Percentiles rank a stretch among this genome's conserved stretches.
phyloP scores from a whole-genome alignment of 23 tunicate genomes.

The Ciona savignyi region DNA sequence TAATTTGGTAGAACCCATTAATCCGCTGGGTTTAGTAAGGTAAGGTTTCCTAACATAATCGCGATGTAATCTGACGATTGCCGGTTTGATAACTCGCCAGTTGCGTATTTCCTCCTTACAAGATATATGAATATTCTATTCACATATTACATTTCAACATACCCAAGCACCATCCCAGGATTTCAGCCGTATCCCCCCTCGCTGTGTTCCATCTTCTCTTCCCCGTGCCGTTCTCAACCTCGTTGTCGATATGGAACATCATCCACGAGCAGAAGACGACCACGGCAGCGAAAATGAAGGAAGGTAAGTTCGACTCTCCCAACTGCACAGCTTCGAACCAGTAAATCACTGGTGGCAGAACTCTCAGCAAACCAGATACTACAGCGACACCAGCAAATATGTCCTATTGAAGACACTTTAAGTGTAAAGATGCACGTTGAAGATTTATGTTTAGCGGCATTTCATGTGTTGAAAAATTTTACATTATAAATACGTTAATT shows the following conservation, averaged over 20 bases:
- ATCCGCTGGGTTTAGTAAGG: too few species aligned
- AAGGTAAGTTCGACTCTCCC: neutral
- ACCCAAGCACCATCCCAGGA: constrained; percentile 88
- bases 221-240: constrained; percentile 39
- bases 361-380: constrained; percentile 7
- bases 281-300: neutral
- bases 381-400: constrained; percentile 37
- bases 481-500: neutral
- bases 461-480: neutral
- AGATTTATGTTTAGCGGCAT: too few species aligned
- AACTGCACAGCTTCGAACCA: constrained; percentile 24
- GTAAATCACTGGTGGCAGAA: constrained; percentile 4
- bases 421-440: too few species aligned
- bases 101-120: too few species aligned
- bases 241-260: constrained; percentile 49
- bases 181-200: constrained; percentile 75
- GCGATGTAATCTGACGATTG: too few species aligned
- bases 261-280: constrained; percentile 15
- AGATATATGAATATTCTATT: neutral
- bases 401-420: constrained; percentile 25
- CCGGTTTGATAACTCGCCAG: too few species aligned
- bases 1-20: too few species aligned
- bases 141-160: neutral
- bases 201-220: constrained; percentile 64
- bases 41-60: too few species aligned